Evolutionary conservation across 1,140 invertebrate genomes (phyloP).

Genomic region (Delia radicum): DNA sequence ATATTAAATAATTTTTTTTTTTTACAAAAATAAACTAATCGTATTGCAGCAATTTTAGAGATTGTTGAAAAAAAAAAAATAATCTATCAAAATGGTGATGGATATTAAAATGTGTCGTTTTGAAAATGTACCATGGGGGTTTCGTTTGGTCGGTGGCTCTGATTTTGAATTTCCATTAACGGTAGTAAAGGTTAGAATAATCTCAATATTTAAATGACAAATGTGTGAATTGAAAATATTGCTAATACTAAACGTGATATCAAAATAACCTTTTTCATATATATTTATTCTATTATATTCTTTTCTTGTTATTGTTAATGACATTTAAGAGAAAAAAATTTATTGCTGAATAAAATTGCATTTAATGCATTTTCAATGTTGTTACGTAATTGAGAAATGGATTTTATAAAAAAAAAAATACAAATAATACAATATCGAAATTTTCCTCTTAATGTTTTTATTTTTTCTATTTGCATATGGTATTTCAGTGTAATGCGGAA

Average conservation of each 20-base stretch:
- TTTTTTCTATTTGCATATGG: not conserved
- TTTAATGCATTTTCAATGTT: constrained; percentile 23
- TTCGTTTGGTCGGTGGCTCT: constrained; percentile 79
- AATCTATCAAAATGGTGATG: constrained; percentile 54
- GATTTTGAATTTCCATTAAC: constrained; percentile 81
- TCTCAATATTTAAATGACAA: not conserved
- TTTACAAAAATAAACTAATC: no score
- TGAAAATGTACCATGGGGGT: constrained; percentile 78
- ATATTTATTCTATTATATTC: not conserved
- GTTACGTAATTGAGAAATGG: constrained; percentile 17
- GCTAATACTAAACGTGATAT: no score
- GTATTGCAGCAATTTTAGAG: no score
- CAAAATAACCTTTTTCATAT: no score
- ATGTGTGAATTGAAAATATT: not conserved
- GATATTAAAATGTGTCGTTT: constrained; percentile 65
- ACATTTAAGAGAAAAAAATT: not conserved
- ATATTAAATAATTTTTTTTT: no score
- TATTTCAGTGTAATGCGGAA: constrained; percentile 13
- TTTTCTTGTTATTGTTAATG: not conserved
- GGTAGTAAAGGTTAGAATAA: constrained; percentile 72
- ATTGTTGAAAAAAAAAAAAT: not conserved
- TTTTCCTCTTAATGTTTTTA: not conserved
- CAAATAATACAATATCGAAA: not conserved
- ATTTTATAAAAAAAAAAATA: not conserved
- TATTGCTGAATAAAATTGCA: not conserved